A percentile compares a stretch with the other conserved stretches of the same genome.
phyloP scores from a whole-genome alignment of 2,113 vertebrate genomes.

The Gavialis gangeticus region DNA sequence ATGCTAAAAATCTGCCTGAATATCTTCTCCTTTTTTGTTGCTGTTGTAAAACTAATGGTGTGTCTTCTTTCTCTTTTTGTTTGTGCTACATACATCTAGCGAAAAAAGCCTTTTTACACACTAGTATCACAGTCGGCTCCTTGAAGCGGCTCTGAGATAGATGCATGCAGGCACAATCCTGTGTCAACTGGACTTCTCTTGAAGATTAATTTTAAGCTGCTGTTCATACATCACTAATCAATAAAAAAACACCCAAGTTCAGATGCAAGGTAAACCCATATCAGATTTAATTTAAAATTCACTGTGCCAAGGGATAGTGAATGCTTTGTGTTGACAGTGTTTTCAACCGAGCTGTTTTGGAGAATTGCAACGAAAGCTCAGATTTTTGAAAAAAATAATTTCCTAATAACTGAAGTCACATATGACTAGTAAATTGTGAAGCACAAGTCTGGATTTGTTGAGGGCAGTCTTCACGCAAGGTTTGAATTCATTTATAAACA shows the following conservation, averaged over 20 bases:
- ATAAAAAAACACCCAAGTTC: not conserved
- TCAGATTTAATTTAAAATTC: not conserved
- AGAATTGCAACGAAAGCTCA: not conserved
- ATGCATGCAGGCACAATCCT: rapidly evolving
- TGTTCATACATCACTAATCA: not conserved
- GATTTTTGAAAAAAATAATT: not conserved
- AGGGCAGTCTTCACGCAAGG: not conserved
- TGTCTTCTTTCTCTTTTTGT: not conserved
- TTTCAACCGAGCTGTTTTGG: not conserved
- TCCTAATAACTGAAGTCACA: not conserved
- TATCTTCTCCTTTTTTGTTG: not conserved
- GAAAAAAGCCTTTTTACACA: not conserved
- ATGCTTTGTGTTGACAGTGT: not conserved
- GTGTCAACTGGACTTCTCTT: not conserved
- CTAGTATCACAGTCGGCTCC: not conserved
- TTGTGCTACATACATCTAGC: not conserved
- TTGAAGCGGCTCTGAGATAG: not conserved
- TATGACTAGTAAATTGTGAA: not conserved
- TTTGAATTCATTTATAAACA: not conserved
- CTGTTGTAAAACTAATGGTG: not conserved
- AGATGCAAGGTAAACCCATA: not conserved
- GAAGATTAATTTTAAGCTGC: not conserved
- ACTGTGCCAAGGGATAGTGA: not conserved
- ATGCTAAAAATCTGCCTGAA: constrained; percentile 43
- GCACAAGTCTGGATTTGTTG: not conserved